phyloP scores from a whole-genome alignment of 2,888 invertebrate species.

The Neria commutata region DNA sequence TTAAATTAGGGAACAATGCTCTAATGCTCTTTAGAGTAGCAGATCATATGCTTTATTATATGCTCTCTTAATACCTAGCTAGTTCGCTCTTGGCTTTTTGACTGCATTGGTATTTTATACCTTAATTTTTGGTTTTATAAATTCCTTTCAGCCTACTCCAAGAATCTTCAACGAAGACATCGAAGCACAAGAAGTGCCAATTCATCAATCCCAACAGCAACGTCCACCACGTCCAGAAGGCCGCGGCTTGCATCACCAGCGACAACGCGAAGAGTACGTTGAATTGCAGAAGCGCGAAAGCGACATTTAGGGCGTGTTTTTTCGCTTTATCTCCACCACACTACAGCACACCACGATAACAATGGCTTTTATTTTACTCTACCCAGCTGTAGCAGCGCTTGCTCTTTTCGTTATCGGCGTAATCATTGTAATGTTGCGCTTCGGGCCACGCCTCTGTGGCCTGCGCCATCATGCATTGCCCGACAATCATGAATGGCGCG shows the following conservation, averaged over 20 bases:
- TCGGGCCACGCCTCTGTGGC: constrained; percentile 74
- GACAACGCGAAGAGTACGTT: constrained; percentile 63
- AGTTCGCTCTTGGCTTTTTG: no score
- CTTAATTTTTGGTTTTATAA: no score
- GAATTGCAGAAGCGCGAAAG: constrained; percentile 81
- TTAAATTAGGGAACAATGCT: neutral
- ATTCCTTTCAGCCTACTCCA: constrained; percentile 39
- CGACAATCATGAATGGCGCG: constrained; percentile 72
- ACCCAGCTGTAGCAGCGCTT: constrained; percentile 77
- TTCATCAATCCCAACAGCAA: constrained; percentile 46
- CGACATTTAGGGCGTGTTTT: constrained; percentile 68
- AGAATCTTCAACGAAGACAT: constrained; percentile 54
- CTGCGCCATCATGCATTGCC: constrained; percentile 72
- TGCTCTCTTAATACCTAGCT: no score
- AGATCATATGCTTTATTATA: no score
- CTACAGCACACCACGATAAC: neutral
- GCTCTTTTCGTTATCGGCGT: constrained; percentile 76
- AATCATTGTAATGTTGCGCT: constrained; percentile 77
- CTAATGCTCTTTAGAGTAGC: no score
- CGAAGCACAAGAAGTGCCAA: constrained; percentile 46
- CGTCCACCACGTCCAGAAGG: constrained; percentile 56
- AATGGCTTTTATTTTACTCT: constrained; percentile 76
- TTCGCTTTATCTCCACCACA: no score
- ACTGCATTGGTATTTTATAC: no score
- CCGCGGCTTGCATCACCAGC: constrained; percentile 52